Conservation (phyloP, 1,140 invertebrate species). For the Helicoverpa zea region DNA sequence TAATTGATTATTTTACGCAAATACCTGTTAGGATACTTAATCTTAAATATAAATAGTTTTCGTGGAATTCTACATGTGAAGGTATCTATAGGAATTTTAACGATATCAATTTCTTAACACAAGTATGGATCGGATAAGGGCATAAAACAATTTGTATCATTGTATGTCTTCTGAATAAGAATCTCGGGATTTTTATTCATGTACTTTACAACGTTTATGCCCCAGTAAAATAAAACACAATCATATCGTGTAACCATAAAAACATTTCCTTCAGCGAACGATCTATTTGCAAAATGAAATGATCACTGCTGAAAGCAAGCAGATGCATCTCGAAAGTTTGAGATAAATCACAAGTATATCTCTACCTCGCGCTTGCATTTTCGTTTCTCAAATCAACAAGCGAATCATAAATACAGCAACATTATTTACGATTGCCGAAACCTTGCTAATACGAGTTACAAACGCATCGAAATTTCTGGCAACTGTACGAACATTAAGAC, state of each 20-base stretch:
- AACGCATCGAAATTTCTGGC: slow-evolving; percentile 27
- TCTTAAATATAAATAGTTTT: slow-evolving; percentile 4
- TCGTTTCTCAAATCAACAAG: slow-evolving; percentile 1
- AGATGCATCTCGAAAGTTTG: neutral
- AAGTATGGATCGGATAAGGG: no score
- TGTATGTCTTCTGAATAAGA: no score
- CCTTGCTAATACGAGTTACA: neutral
- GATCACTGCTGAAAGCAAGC: neutral
- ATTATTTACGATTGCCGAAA: slow-evolving; percentile 14
- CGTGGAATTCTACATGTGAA: no score
- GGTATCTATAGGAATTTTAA: no score
- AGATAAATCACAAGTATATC: neutral
- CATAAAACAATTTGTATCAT: no score
- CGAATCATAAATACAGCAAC: slow-evolving; percentile 1
- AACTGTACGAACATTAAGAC: slow-evolving; percentile 28
- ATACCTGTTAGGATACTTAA: neutral
- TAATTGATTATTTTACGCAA: slow-evolving; percentile 23
- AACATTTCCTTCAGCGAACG: neutral
- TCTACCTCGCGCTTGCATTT: neutral
- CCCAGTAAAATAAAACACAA: no score
- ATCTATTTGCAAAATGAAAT: neutral
- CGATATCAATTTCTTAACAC: no score
- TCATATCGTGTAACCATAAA: neutral
- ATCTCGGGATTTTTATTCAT: no score
- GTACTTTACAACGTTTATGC: no score